A percentile compares a stretch with the other conserved stretches of the same genome.
Conservation (phyloP, 2,113 vertebrate species). For the Hemiscyllium ocellatum region DNA sequence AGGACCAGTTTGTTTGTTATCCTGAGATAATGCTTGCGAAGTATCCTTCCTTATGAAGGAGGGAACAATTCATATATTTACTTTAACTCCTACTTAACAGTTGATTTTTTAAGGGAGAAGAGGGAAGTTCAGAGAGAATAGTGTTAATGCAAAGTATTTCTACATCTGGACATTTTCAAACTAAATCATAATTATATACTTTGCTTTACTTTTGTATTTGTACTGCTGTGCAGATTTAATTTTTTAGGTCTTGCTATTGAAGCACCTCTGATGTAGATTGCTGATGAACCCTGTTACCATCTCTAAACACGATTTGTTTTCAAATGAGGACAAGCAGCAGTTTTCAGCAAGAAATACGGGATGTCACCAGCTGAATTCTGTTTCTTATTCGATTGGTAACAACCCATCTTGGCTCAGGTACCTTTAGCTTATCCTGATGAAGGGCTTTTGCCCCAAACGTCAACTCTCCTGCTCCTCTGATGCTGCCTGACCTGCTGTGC, state of each 20-base stretch:
- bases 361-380: not conserved
- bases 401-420: not conserved
- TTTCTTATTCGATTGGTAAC: not conserved
- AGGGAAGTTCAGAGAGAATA: not conserved
- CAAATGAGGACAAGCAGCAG: not conserved
- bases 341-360: not conserved
- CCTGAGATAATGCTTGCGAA: not conserved
- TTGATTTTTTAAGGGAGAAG: not conserved
- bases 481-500: no score
- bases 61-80: not conserved
- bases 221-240: no score
- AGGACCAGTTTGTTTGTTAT: conserved; percentile 27
- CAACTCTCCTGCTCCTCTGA: no score
- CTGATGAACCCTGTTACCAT: not conserved
- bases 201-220: no score
- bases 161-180: not conserved
- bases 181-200: not conserved
- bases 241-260: not conserved
- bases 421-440: not conserved
- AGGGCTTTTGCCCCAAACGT: no score
- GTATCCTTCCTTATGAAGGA: not conserved
- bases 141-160: not conserved
- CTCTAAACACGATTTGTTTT: not conserved
- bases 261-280: not conserved
- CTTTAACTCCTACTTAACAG: conserved; percentile 28